phyloP scores from a whole-genome alignment of 1,140 invertebrate genomes.

The Paracyclopina nana region DNA sequence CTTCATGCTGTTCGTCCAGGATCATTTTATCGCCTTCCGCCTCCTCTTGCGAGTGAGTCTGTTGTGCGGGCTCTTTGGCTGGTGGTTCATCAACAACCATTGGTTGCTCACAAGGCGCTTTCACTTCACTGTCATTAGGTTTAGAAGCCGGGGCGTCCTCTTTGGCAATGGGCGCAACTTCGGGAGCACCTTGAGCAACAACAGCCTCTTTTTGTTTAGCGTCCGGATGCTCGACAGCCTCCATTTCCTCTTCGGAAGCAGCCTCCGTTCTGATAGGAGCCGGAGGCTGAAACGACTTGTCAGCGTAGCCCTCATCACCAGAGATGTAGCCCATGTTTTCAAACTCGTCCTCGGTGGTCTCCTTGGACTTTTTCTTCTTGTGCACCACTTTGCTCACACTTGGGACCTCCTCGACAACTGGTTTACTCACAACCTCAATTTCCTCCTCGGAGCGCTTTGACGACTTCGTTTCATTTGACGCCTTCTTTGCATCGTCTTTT shows the following conservation, averaged over 20 bases:
- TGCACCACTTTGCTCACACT: not conserved
- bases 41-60: not conserved
- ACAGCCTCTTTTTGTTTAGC: not conserved
- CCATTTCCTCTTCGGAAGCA: not conserved
- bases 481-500: not conserved
- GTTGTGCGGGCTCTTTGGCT: not conserved
- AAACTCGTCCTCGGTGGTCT: not conserved
- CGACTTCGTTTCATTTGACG: not conserved
- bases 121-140: too few relatives aligned
- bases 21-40: too few relatives aligned
- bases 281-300: too few relatives aligned
- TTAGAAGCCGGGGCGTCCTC: too few relatives aligned
- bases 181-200: not conserved
- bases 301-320: constrained; percentile 14
- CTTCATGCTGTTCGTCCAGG: too few relatives aligned
- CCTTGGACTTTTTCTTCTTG: not conserved
- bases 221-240: not conserved
- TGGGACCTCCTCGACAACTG: not conserved
- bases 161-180: too few relatives aligned
- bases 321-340: constrained; percentile 15
- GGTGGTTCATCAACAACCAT: too few relatives aligned
- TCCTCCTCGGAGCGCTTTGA: not conserved
- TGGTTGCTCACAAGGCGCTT: too few relatives aligned
- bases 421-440: not conserved
- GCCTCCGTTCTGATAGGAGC: too few relatives aligned